A percentile compares a stretch with the other conserved stretches of the same genome.
phyloP scores from a whole-genome alignment of 2,113 vertebrate genomes.

The Tragelaphus scriptus region DNA sequence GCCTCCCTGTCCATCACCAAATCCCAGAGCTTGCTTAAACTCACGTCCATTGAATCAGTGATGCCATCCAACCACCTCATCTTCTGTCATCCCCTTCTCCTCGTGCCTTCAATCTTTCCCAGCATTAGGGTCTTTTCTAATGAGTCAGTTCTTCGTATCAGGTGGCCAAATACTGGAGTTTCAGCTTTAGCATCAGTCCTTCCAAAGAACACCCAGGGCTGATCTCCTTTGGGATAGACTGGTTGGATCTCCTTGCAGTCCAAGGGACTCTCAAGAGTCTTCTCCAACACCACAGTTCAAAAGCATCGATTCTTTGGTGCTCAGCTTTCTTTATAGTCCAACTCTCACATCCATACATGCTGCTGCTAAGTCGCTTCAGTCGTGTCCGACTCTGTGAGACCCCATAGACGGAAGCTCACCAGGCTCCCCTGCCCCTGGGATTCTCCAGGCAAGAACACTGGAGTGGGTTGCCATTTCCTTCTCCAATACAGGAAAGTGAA shows the following conservation, averaged over 20 bases:
- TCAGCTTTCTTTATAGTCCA: neutral
- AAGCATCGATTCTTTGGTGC: neutral
- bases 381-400: too few species aligned
- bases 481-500: too few species aligned
- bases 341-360: neutral
- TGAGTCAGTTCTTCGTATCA: neutral
- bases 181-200: neutral
- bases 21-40: neutral
- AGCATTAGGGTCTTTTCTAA: neutral
- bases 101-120: neutral
- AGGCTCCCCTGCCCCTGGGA: too few species aligned
- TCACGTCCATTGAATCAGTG: neutral
- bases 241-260: neutral
- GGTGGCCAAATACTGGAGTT: neutral
- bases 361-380: too few species aligned
- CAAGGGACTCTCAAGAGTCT: neutral
- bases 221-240: neutral
- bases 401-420: too few species aligned
- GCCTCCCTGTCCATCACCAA: neutral
- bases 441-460: too few species aligned
- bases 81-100: fast-evolving
- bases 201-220: neutral
- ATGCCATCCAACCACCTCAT: neutral
- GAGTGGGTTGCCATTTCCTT: too few species aligned
- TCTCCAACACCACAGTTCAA: neutral